Conservation (phyloP, 92 coral and sea anemone genomes). For the Zoanthus sansibaricus region DNA sequence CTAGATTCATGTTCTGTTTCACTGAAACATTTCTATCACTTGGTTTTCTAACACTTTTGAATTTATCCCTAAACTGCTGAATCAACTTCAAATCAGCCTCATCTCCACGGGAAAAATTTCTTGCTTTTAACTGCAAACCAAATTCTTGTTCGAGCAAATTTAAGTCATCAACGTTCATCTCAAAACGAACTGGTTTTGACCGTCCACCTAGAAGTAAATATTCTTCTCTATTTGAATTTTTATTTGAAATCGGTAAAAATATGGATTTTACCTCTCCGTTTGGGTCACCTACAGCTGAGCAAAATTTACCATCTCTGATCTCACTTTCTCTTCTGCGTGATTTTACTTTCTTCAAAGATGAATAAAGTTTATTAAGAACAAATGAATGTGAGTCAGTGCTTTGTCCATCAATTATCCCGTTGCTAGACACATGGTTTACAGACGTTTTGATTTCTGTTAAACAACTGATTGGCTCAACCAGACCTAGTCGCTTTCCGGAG, state of each 20-base stretch:
- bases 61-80: conserved; percentile 71
- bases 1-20: conserved; percentile 51
- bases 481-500: conserved; percentile 65
- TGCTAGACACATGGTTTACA: conserved; percentile 48
- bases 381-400: conserved; percentile 53
- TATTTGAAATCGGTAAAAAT: conserved; percentile 45
- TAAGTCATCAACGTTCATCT: conserved; percentile 68
- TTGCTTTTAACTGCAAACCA: conserved; percentile 73
- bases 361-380: conserved; percentile 80
- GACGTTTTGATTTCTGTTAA: conserved; percentile 27
- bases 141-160: conserved; percentile 80
- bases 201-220: conserved; percentile 83
- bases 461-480: conserved; percentile 32
- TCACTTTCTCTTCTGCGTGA: conserved; percentile 58
- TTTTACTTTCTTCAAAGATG: conserved; percentile 78
- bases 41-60: conserved; percentile 38
- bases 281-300: conserved; percentile 27
- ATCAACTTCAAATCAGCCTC: conserved; percentile 72
- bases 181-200: conserved; percentile 83
- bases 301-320: background rate
- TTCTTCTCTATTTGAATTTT: conserved; percentile 64
- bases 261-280: conserved; percentile 55
- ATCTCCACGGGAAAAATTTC: conserved; percentile 53
- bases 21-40: conserved; percentile 12
- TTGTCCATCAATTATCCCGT: conserved; percentile 47